A percentile compares a stretch with the other conserved stretches of the same genome.
These are phyloP conservation scores for Orthochromis malagaraziensis DNA, from an alignment of 2,113 vertebrate species.

Conservation along the genomic window DNA sequence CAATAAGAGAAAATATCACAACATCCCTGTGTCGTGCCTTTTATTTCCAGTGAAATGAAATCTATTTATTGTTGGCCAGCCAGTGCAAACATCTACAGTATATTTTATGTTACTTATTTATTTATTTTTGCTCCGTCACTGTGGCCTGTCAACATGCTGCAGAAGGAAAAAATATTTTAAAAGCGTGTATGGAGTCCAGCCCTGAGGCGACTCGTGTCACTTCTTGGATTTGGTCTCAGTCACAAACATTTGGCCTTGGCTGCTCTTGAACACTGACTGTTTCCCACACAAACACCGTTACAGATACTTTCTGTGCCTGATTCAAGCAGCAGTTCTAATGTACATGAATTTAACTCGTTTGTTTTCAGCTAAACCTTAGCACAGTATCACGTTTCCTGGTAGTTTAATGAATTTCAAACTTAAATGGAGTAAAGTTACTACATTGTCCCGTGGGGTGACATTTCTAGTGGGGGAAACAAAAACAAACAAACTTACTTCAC, in stretches of 20 bases:
- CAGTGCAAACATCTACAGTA: neutral
- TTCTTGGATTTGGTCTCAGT: neutral
- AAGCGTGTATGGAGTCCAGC: neutral
- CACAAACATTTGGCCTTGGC: neutral
- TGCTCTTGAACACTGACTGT: neutral
- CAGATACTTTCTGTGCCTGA: neutral
- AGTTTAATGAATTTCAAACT: neutral
- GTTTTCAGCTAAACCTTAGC: neutral
- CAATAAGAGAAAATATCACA: neutral
- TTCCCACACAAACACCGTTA: neutral
- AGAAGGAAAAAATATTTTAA: neutral
- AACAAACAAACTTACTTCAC: neutral
- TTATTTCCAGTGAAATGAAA: neutral
- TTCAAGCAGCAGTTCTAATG: neutral
- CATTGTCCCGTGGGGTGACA: neutral
- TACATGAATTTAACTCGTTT: neutral
- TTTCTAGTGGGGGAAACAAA: neutral
- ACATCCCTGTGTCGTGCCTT: neutral
- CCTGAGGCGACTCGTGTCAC: neutral
- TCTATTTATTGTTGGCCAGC: neutral
- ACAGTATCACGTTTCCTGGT: neutral
- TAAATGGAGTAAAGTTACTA: neutral
- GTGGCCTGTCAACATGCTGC: neutral
- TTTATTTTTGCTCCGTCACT: neutral
- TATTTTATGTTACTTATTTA: neutral